A percentile compares a stretch with the other conserved stretches of the same genome.
Conservation (phyloP, 2,797 vertebrate genomes). For the Galagoides demidoff region DNA sequence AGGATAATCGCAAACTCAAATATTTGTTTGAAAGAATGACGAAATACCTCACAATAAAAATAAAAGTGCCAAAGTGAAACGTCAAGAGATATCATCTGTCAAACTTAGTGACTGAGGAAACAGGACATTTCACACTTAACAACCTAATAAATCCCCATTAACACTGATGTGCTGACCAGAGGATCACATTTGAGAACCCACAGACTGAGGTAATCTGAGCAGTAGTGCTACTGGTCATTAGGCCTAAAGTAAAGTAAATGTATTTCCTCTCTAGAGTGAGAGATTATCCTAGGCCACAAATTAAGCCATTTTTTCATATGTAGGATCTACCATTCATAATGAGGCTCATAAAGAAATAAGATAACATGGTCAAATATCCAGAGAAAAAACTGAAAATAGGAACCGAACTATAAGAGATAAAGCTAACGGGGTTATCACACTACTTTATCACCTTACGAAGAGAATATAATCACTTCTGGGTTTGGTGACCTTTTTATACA, state of each 20-base stretch:
- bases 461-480: background rate
- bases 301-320: conserved; percentile 5
- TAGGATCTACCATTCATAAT: background rate
- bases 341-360: background rate
- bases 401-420: background rate
- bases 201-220: background rate
- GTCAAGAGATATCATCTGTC: no score
- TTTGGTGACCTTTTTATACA: background rate
- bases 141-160: background rate
- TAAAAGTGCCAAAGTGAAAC: no score
- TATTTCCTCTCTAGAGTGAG: background rate
- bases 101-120: no score
- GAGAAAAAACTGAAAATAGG: background rate
- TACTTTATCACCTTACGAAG: background rate
- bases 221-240: background rate
- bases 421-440: background rate
- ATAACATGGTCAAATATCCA: background rate
- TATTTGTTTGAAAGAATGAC: no score
- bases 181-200: background rate
- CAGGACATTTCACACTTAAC: no score
- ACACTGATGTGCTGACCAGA: background rate
- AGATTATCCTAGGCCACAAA: background rate
- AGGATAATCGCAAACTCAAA: no score
- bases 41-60: no score
- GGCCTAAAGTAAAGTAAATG: background rate